These are phyloP conservation scores for Coelopa frigida DNA, from an alignment of 1,140 invertebrate genomes.

Conservation along the genomic window DNA sequence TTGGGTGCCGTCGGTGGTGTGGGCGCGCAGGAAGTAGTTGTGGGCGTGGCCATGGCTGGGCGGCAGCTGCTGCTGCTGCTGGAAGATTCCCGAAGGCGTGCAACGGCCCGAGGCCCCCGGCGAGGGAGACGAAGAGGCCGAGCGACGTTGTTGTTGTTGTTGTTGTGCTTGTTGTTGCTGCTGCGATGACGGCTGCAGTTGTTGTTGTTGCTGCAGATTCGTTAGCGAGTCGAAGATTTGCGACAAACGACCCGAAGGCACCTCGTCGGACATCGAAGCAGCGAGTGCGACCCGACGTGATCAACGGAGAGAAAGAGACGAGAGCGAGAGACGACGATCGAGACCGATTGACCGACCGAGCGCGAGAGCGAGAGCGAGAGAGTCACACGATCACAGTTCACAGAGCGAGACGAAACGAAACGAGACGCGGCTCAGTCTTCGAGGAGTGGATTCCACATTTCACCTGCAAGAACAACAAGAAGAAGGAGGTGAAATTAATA, in stretches of 20 bases:
- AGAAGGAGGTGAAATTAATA: too few relatives aligned
- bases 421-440: too few relatives aligned
- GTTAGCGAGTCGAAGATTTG: constrained; percentile 72
- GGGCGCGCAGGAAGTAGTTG: constrained; percentile 30
- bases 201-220: constrained; percentile 54
- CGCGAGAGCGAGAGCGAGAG: too few relatives aligned
- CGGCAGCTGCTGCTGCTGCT: constrained; percentile 2
- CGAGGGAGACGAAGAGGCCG: constrained; percentile 36
- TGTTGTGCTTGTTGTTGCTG: constrained; percentile 18
- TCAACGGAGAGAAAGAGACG: too few relatives aligned
- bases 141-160: constrained; percentile 23
- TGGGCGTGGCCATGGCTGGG: constrained; percentile 18
- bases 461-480: too few relatives aligned
- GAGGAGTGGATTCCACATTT: too few relatives aligned
- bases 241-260: constrained; percentile 59
- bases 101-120: constrained; percentile 26
- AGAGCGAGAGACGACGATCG: too few relatives aligned
- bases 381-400: too few relatives aligned
- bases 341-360: too few relatives aligned
- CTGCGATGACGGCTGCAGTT: constrained; percentile 18
- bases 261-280: constrained; percentile 55
- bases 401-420: too few relatives aligned
- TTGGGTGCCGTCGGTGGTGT: constrained; percentile 33
- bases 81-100: constrained; percentile 21
- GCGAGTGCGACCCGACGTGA: too few relatives aligned